A percentile compares a stretch with the other conserved stretches of the same genome.
These are phyloP conservation scores for Hippoglossus hippoglossus DNA, from an alignment of 2,797 vertebrate genomes.

Conservation along the genomic window DNA sequence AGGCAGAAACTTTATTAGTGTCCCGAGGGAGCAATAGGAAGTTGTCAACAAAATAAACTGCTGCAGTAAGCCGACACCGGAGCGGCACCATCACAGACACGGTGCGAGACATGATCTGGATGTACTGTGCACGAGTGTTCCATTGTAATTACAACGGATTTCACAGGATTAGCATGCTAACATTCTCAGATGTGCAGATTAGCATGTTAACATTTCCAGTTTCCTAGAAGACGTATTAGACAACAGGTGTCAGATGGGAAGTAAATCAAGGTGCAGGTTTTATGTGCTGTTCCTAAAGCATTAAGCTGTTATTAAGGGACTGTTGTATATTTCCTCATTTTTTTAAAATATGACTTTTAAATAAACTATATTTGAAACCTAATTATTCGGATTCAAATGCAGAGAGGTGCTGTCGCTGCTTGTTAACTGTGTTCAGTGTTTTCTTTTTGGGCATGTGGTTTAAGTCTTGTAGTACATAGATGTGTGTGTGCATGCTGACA, in stretches of 20 bases:
- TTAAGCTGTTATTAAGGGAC: neutral
- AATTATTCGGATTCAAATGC: neutral
- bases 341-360: too few species aligned
- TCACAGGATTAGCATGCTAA: conserved; percentile 69
- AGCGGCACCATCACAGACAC: conserved; percentile 32
- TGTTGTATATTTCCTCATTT: too few species aligned
- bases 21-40: conserved; percentile 40
- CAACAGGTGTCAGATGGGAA: conserved; percentile 6
- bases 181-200: conserved; percentile 57
- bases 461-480: conserved; percentile 1
- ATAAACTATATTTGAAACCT: too few species aligned
- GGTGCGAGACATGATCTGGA: conserved; percentile 56
- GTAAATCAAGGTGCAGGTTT: conserved; percentile 7
- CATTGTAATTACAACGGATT: conserved; percentile 65
- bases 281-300: neutral
- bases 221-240: conserved; percentile 38
- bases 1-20: conserved; percentile 26
- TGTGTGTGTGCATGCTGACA: conserved; percentile 43
- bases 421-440: neutral
- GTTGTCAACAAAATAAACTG: conserved; percentile 22
- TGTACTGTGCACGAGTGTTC: conserved; percentile 50
- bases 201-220: conserved; percentile 52
- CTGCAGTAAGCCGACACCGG: conserved; percentile 27
- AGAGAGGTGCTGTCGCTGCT: neutral
- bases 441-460: conserved; percentile 3